Evolutionary conservation across 35 echinoderm and acorn worm species (phyloP), one percentile per base, ranked within the genome.

Genomic region (Holothuria glaberrima): DNA sequence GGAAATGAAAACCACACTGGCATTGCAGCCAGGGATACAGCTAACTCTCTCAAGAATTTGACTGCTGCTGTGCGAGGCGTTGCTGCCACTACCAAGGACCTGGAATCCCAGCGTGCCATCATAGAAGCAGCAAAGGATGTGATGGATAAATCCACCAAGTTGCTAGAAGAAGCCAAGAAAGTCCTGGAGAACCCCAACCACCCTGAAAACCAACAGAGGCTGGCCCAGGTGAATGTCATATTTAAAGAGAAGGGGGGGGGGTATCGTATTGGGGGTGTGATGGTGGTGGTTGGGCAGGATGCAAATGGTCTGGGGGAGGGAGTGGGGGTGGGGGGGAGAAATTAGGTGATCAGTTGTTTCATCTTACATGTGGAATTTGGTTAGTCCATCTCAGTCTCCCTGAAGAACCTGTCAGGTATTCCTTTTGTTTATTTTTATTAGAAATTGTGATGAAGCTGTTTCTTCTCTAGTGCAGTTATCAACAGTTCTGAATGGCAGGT

Each of bases 1-100:
- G 95, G 92, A 20, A 98, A 98, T 54, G 93, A 98, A 56, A 98
- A 92, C 90, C 91, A 94, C 88, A 98, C 95, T 13, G 95, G 95
- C 34, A 98, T 98, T 62, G 95, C 95, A 25, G 95, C 95, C 28
- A 46, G 95, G 50, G 95, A 98, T 70, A 98, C 95, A 7, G 95
- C 95, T 58, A 94, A 98, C 59, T 89, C 95, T 61, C 81, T 98
- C 60, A 90, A 79, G 87, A 90, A 85, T 48, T 88, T 98, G 30
- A 94, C 93, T 16, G 81, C 78, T 9, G 92, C 95, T 0, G 95
- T 98, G 16, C 59, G 95, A 70, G 95, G 95, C 16, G 95, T 98
- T 28, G 95, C 90, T 21, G 95, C 95, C 14, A 94, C 86, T 27
- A 92, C 86, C 48, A 48, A 28, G 33, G 93, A 94, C 30, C 71